Percentiles rank a stretch among this genome's conserved stretches.
Conservation (phyloP, 2,888 invertebrate genomes). For the Hyppa rectilinea region DNA sequence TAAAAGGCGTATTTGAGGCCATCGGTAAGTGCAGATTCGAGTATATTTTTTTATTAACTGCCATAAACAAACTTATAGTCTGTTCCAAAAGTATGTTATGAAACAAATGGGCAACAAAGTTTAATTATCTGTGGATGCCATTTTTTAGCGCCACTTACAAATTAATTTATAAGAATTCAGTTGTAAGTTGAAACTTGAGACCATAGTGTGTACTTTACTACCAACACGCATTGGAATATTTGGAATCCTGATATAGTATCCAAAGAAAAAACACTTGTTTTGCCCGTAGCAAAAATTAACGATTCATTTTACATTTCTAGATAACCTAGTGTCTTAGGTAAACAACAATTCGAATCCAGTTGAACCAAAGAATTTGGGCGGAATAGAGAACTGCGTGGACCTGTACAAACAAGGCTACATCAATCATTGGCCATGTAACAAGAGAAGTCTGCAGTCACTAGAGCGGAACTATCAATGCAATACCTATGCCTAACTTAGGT, state of each 20-base stretch:
- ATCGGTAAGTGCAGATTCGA: slow-evolving; percentile 34
- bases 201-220: not conserved
- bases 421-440: slow-evolving; percentile 66
- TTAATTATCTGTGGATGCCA: not conserved
- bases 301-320: not conserved
- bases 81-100: too few relatives aligned
- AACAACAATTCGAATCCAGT: not conserved
- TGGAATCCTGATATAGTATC: not conserved
- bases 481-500: slow-evolving; percentile 78
- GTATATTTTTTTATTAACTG: not conserved
- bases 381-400: not conserved
- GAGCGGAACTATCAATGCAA: slow-evolving; percentile 79
- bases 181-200: too few relatives aligned
- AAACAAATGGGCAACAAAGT: not conserved
- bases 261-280: not conserved
- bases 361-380: not conserved
- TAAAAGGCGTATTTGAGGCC: slow-evolving; percentile 59
- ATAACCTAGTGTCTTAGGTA: not conserved
- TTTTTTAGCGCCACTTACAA: too few relatives aligned
- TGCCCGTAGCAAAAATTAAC: not conserved
- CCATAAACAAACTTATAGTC: not conserved
- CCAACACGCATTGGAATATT: not conserved
- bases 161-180: too few relatives aligned
- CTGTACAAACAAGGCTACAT: not conserved
- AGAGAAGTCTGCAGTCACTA: slow-evolving; percentile 73